A percentile compares a stretch with the other conserved stretches of the same genome.
Conservation (phyloP, 2,797 vertebrate genomes). For the Tachyglossus aculeatus region DNA sequence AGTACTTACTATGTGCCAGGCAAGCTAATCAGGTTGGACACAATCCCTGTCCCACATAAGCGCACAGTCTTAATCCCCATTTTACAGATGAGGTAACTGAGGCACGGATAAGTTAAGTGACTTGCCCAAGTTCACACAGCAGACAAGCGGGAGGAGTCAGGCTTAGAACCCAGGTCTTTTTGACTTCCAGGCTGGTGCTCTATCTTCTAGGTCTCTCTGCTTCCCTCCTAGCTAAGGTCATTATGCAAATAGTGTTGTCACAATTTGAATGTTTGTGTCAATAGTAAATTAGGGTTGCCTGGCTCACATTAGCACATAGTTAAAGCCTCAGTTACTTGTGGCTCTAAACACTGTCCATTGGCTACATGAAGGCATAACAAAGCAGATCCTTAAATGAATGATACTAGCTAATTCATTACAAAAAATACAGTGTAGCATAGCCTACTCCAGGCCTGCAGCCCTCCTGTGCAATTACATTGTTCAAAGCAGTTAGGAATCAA, state of each 20-base stretch:
- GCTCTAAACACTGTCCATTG: constrained; percentile 42
- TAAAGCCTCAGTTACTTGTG: constrained; percentile 49
- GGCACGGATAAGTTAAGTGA: no score
- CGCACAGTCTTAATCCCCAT: no score
- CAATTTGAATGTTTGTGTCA: constrained; percentile 47
- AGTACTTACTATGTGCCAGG: no score
- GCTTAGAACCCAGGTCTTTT: no score
- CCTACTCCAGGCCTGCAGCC: neutral
- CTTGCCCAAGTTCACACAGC: no score
- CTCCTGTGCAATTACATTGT: neutral
- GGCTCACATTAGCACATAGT: constrained; percentile 31
- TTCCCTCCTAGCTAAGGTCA: constrained; percentile 25
- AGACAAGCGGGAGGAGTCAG: no score
- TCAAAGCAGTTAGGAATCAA: neutral
- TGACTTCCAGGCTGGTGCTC: no score
- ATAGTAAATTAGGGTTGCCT: constrained; percentile 23
- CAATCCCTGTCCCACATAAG: no score
- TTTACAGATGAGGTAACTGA: no score
- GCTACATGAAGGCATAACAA: constrained; percentile 14
- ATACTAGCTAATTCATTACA: constrained; percentile 25
- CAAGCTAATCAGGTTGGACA: no score
- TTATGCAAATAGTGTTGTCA: constrained; percentile 30
- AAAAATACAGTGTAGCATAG: constrained; percentile 24
- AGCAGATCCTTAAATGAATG: constrained; percentile 34
- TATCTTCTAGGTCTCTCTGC: no score